Conservation (phyloP, 2,113 vertebrate species). For the Thymallus thymallus region DNA sequence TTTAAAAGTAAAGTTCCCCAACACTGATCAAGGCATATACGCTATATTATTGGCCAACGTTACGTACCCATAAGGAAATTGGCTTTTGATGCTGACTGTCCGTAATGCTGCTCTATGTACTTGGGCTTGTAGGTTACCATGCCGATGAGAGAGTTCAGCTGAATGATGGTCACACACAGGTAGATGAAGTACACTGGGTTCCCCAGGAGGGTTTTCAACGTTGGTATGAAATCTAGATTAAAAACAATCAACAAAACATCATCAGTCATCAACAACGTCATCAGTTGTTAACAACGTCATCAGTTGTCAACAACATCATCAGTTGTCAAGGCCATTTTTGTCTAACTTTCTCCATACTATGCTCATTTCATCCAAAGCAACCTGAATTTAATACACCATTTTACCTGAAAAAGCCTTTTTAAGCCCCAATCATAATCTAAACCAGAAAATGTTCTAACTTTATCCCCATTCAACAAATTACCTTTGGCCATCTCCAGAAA, state of each 20-base stretch:
- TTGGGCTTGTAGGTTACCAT: slow-evolving; percentile 85
- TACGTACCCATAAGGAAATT: slow-evolving; percentile 85
- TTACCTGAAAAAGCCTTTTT: background rate
- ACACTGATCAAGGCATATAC: background rate
- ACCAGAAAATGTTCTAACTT: background rate
- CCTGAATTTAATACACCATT: background rate
- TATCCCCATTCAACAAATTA: slow-evolving; percentile 22
- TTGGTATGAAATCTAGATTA: slow-evolving; percentile 77
- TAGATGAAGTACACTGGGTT: slow-evolving; percentile 78
- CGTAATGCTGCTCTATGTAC: slow-evolving; percentile 90
- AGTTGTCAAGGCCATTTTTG: too few species aligned
- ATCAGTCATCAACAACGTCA: too few species aligned
- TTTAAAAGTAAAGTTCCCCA: too few species aligned
- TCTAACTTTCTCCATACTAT: background rate
- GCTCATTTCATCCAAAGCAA: background rate
- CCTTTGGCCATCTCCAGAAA: slow-evolving; percentile 75
- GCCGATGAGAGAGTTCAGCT: slow-evolving; percentile 78
- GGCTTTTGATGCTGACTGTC: slow-evolving; percentile 77
- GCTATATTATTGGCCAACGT: background rate
- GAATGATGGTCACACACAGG: slow-evolving; percentile 72
- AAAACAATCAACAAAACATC: too few species aligned
- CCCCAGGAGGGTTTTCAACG: slow-evolving; percentile 78
- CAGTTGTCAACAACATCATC: too few species aligned
- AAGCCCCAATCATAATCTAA: too few species aligned
- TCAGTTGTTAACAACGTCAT: too few species aligned